Percentiles rank a stretch among this genome's conserved stretches.
These are phyloP conservation scores for Agonum fuliginosum DNA, from an alignment of 2,888 invertebrate genomes.

Conservation along the genomic window DNA sequence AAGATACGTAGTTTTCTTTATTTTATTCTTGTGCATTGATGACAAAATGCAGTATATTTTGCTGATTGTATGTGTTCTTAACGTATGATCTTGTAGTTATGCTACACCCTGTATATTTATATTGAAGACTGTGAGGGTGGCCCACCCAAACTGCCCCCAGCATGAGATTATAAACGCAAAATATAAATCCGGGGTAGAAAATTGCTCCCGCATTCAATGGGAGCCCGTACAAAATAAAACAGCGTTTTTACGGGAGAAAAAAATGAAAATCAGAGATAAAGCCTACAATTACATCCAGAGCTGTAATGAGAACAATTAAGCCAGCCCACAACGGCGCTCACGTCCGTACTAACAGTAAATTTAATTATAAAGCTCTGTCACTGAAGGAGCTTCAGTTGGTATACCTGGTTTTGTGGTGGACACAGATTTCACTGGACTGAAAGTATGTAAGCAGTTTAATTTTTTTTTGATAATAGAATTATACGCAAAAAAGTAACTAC, in stretches of 20 bases:
- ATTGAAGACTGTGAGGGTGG: no score
- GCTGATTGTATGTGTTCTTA: no score
- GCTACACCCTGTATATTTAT: no score
- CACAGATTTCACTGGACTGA: not conserved
- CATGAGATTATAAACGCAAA: not conserved
- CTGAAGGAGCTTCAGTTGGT: conserved; percentile 3
- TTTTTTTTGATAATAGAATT: not conserved
- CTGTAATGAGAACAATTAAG: conserved; percentile 56
- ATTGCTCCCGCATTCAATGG: conserved; percentile 11
- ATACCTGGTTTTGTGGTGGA: conserved; percentile 1
- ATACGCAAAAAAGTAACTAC: no score
- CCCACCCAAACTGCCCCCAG: not conserved
- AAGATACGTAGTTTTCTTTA: no score
- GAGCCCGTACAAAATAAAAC: conserved; percentile 8
- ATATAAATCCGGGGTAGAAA: conserved; percentile 5
- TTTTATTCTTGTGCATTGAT: no score
- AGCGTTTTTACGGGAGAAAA: conserved; percentile 27
- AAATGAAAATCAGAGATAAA: conserved; percentile 48
- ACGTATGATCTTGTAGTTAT: no score
- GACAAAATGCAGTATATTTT: no score
- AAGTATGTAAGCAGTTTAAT: not conserved
- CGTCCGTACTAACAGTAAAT: conserved; percentile 42
- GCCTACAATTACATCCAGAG: conserved; percentile 39
- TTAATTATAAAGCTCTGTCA: conserved; percentile 53
- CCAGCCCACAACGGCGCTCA: conserved; percentile 34